phyloP scores from a whole-genome alignment of 2,888 invertebrate genomes.

The Spodoptera littoralis region DNA sequence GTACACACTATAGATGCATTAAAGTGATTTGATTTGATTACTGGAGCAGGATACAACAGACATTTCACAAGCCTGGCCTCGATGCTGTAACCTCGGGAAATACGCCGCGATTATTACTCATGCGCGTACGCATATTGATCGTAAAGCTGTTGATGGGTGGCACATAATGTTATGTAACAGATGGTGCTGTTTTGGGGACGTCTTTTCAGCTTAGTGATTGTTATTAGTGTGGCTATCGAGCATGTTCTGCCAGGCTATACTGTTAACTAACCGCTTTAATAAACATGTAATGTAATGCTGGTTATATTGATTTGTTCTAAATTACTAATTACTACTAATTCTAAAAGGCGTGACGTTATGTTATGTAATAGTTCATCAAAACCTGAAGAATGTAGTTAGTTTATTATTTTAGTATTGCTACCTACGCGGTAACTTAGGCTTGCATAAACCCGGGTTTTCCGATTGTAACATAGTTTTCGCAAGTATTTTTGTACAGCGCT shows the following conservation, averaged over 20 bases:
- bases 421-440: conserved; percentile 5
- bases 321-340: too few relatives aligned
- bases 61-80: conserved; percentile 34
- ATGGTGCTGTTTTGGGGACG: too few relatives aligned
- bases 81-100: conserved; percentile 48
- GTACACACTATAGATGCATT: too few relatives aligned
- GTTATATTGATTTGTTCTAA: too few relatives aligned
- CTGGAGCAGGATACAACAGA: too few relatives aligned
- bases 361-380: conserved; percentile 1
- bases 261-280: too few relatives aligned
- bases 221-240: too few relatives aligned
- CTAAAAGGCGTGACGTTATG: too few relatives aligned
- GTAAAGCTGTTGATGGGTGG: conserved; percentile 6
- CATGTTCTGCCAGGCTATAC: too few relatives aligned
- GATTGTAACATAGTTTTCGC: conserved; percentile 17
- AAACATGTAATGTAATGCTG: too few relatives aligned
- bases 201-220: too few relatives aligned
- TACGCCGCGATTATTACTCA: conserved; percentile 41
- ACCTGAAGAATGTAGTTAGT: conserved; percentile 6
- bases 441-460: conserved; percentile 40
- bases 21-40: too few relatives aligned
- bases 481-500: conserved; percentile 22
- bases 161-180: conserved; percentile 7
- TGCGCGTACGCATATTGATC: conserved; percentile 10
- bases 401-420: background rate